Conservation (phyloP, 2,888 invertebrate genomes). For the Axea sp. region DNA sequence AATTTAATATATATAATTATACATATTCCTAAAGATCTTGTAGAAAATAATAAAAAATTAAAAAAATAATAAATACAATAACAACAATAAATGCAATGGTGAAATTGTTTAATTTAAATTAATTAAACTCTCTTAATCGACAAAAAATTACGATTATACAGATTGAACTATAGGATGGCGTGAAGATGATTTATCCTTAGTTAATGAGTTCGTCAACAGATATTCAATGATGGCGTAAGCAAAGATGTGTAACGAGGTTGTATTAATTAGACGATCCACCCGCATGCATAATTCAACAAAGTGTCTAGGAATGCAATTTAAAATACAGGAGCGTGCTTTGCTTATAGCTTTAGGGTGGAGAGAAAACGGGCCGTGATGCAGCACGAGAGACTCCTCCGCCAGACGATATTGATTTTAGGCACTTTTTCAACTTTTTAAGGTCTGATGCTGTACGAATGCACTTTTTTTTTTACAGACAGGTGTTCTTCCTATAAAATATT, state of each 20-base stretch:
- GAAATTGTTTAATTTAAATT: no score
- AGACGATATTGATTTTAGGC: constrained; percentile 53
- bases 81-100: no score
- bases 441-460: constrained; percentile 6
- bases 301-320: constrained; percentile 38
- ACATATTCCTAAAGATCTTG: no score
- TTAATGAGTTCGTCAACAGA: constrained; percentile 27
- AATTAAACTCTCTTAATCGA: no score
- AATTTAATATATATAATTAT: no score
- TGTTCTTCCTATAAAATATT: not conserved
- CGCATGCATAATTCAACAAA: constrained; percentile 33
- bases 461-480: no score
- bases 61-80: no score
- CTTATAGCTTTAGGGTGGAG: constrained; percentile 17
- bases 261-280: constrained; percentile 46
- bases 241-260: constrained; percentile 2
- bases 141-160: no score
- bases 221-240: constrained; percentile 16
- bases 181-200: constrained; percentile 6
- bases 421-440: constrained; percentile 42
- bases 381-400: constrained; percentile 16
- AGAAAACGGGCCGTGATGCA: constrained; percentile 26
- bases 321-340: not conserved
- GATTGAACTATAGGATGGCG: no score
- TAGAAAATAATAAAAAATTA: no score